Evolutionary conservation across 2,797 vertebrate species (phyloP).

Genomic region (Anas flavirostris): DNA sequence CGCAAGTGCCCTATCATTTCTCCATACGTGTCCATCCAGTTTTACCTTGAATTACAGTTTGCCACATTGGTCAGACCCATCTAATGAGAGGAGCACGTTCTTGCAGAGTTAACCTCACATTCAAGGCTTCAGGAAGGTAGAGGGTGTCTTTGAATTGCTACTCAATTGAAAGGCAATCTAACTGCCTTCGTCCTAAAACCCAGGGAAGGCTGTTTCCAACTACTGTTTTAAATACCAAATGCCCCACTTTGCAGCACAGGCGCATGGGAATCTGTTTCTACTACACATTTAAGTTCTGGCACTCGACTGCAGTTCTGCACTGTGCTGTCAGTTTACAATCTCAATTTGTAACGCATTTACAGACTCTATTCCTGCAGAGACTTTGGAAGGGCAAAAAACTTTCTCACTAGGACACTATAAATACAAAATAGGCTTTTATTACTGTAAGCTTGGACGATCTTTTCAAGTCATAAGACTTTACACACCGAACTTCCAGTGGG

Average conservation of each 20-base stretch:
- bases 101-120: background rate
- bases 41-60: background rate
- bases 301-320: background rate
- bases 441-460: background rate
- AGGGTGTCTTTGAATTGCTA: background rate
- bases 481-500: background rate
- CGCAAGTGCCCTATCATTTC: background rate
- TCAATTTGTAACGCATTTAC: background rate
- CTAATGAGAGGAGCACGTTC: background rate
- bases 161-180: background rate
- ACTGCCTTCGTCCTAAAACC: background rate
- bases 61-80: background rate
- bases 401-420: background rate
- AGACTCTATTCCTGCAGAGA: background rate
- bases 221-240: background rate
- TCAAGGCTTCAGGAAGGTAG: background rate
- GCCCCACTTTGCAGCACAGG: background rate
- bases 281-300: background rate
- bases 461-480: background rate
- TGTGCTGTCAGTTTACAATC: background rate
- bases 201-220: background rate
- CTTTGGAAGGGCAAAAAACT: background rate
- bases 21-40: background rate
- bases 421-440: conserved; percentile 23
- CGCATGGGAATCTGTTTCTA: background rate